These are phyloP conservation scores for Aradophagus sp. DNA, from an alignment of 1,140 invertebrate species.

Conservation along the genomic window DNA sequence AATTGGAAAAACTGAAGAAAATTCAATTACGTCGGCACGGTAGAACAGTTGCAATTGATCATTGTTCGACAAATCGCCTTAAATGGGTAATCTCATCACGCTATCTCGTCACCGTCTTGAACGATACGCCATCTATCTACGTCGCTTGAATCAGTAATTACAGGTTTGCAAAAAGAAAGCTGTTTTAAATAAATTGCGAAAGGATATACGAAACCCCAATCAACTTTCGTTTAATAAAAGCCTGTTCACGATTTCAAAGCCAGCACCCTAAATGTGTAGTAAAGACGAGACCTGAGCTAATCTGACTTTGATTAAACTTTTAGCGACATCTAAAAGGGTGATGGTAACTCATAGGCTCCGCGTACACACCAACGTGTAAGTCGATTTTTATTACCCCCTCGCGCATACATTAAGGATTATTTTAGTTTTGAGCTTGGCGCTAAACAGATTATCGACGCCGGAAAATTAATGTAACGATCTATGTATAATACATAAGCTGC, in stretches of 20 bases:
- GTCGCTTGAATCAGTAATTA: slow-evolving; percentile 32
- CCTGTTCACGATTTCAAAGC: slow-evolving; percentile 52
- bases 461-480: slow-evolving; percentile 43
- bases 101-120: slow-evolving; percentile 4
- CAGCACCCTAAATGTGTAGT: slow-evolving; percentile 51
- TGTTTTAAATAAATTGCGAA: slow-evolving; percentile 66
- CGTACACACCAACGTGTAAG: slow-evolving; percentile 64
- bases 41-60: too few species aligned
- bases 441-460: slow-evolving; percentile 56
- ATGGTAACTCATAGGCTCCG: slow-evolving; percentile 51
- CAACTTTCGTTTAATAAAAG: slow-evolving; percentile 70
- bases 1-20: too few species aligned
- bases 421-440: slow-evolving; percentile 34
- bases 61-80: too few species aligned
- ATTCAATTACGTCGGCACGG: too few species aligned
- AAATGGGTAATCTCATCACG: slow-evolving; percentile 1
- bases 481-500: slow-evolving; percentile 37
- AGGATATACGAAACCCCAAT: slow-evolving; percentile 67
- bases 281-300: slow-evolving; percentile 65
- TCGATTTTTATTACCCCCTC: slow-evolving; percentile 73
- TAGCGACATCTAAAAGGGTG: slow-evolving; percentile 72
- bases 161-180: slow-evolving; percentile 47
- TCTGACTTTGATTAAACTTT: slow-evolving; percentile 76
- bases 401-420: slow-evolving; percentile 64
- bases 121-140: slow-evolving; percentile 24